These are phyloP conservation scores for Bubo bubo DNA, from an alignment of 2,113 vertebrate genomes.

Conservation along the genomic window DNA sequence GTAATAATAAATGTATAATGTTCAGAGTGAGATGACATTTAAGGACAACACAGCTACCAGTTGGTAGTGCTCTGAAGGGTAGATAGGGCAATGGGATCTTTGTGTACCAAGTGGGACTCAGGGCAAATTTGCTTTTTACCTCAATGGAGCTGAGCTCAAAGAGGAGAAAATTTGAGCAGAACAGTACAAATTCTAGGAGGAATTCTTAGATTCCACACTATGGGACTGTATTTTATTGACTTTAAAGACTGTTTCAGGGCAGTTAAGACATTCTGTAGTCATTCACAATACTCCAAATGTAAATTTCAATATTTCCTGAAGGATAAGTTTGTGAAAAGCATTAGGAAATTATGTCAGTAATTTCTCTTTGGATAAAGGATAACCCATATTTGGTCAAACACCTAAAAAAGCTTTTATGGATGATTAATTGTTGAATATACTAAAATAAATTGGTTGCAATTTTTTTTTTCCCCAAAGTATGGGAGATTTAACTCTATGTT, in stretches of 20 bases:
- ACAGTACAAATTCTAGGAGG: neutral
- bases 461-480: neutral
- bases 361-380: slow-evolving; percentile 46
- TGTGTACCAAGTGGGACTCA: neutral
- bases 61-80: neutral
- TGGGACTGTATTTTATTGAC: neutral
- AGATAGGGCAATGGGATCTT: neutral
- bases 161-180: neutral
- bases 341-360: slow-evolving; percentile 11
- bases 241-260: neutral
- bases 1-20: neutral
- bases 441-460: neutral
- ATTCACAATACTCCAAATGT: neutral
- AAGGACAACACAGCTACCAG: neutral
- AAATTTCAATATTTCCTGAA: slow-evolving; percentile 6
- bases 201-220: neutral
- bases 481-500: neutral
- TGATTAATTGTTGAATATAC: neutral
- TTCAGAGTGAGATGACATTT: neutral
- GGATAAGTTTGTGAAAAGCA: neutral
- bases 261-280: neutral
- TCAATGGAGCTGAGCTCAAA: neutral
- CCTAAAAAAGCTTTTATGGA: slow-evolving; percentile 8
- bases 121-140: neutral
- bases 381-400: neutral